These are phyloP conservation scores for Drosophila carrolli DNA, from an alignment of 1,140 invertebrate genomes.

Conservation along the genomic window DNA sequence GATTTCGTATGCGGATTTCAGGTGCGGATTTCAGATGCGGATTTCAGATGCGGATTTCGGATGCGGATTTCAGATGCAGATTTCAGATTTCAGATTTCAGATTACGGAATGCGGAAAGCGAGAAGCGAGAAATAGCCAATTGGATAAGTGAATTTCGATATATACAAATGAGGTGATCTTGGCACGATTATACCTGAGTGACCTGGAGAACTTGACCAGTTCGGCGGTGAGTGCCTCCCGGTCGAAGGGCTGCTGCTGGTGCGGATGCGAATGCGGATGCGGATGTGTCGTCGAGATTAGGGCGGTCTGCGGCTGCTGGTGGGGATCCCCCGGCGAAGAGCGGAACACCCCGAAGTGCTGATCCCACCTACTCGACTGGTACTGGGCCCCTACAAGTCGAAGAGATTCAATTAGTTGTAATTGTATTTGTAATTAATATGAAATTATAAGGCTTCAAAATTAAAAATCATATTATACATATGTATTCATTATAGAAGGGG, in stretches of 20 bases:
- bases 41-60: constrained; percentile 7
- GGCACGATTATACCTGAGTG: constrained; percentile 84
- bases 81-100: not conserved
- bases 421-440: too few relatives aligned
- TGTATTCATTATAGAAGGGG: too few relatives aligned
- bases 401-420: not conserved
- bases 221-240: constrained; percentile 89
- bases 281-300: constrained; percentile 10
- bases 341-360: constrained; percentile 88
- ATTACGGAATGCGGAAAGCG: constrained; percentile 1
- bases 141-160: constrained; percentile 26
- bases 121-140: constrained; percentile 39
- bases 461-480: too few relatives aligned
- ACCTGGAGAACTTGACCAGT: constrained; percentile 89
- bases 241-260: constrained; percentile 81
- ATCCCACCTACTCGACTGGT: constrained; percentile 87
- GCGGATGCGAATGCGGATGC: constrained; percentile 26
- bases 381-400: constrained; percentile 59
- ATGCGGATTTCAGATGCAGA: constrained; percentile 9
- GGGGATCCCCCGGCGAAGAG: constrained; percentile 85
- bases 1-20: too few relatives aligned
- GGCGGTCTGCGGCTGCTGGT: constrained; percentile 60
- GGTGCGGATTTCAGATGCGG: constrained; percentile 23
- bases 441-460: too few relatives aligned
- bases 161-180: constrained; percentile 19